Base-by-base conservation (phyloP, 2,113 vertebrate genomes). In the Gobio gobio region DNA sequence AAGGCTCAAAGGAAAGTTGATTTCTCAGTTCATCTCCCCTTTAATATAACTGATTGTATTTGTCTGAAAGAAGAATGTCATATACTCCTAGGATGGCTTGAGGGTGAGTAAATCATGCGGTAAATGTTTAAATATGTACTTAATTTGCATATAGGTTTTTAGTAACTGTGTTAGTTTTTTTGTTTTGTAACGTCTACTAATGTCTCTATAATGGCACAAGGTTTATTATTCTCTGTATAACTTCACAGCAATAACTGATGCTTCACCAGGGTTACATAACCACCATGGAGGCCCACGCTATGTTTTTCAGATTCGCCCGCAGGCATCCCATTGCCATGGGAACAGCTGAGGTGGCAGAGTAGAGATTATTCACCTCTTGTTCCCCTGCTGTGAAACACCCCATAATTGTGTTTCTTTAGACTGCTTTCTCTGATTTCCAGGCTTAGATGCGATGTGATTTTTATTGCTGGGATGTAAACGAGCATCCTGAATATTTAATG, bases 301-400 rank as follows among this genome's bases (percentile, higher is more conserved):
- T 24, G 13, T 24, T 22, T 75, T 51, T 64, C 29, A 64, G 36
- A 79, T 20, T 47, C 0, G 16, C 58, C 40, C 9, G 16, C 43
- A 66, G 59, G 78, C 78, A 26, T 80, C 24, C 7, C 14, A 49
- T 80, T 24, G 24, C 59, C 59, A 66, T 81, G 61, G 78, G 59
- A 81, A 81, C 61, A 3, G 78, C 59, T 49, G 59, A 80, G 58
- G 59, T 49, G 24, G 78, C 43, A 49, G 59, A 54, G 43, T 13
- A 61, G 43, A 81, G 61, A 66, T 81, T 51, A 33, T 45, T 81
- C 78, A 51, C 78, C 61, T 66, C 78, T 51, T 24, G 43, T 75
- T 64, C 29, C 24, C 47, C 47, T 22, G 14, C 61, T 24, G 29
- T 24, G 16, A 63, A 76, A 49, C n/a, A 77, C 24, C 72, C 72